These are phyloP conservation scores for Urechis unicinctus DNA, from an alignment of 2,888 invertebrate genomes.

Conservation along the genomic window DNA sequence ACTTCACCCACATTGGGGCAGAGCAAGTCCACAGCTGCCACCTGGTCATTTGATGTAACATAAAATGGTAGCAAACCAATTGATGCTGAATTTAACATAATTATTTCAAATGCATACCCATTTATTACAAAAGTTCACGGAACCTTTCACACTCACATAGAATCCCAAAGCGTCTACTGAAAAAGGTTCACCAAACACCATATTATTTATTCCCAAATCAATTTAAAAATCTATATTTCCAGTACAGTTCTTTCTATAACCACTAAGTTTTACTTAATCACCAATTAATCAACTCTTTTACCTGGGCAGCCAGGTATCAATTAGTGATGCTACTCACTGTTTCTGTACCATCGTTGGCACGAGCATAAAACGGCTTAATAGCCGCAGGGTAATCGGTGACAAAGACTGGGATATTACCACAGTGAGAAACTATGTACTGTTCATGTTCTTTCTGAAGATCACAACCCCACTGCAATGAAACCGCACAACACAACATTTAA, in stretches of 20 bases:
- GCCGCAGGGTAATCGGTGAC: conserved; percentile 79
- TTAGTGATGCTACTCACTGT: conserved; percentile 55
- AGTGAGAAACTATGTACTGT: conserved; percentile 70
- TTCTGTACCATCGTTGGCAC: conserved; percentile 58
- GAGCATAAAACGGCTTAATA: conserved; percentile 96
- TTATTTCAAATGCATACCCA: neutral
- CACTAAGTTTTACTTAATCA: neutral
- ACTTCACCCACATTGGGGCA: conserved; percentile 87
- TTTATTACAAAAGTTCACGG: neutral
- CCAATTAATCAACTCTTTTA: neutral
- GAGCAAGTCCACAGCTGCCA: conserved; percentile 70
- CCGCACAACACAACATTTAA: neutral
- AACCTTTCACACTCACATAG: too few relatives aligned
- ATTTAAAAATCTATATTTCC: neutral
- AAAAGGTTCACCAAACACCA: neutral
- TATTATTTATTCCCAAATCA: neutral
- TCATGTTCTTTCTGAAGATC: conserved; percentile 85
- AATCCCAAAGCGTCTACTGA: too few relatives aligned
- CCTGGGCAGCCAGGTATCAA: neutral
- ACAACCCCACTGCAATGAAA: conserved; percentile 52
- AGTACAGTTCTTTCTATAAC: neutral
- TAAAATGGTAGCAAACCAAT: neutral
- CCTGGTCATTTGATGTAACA: conserved; percentile 45
- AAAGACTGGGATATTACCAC: conserved; percentile 73
- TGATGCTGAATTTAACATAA: neutral